Conservation (phyloP, 2,797 vertebrate species). For the Ctenopoma multispine region DNA sequence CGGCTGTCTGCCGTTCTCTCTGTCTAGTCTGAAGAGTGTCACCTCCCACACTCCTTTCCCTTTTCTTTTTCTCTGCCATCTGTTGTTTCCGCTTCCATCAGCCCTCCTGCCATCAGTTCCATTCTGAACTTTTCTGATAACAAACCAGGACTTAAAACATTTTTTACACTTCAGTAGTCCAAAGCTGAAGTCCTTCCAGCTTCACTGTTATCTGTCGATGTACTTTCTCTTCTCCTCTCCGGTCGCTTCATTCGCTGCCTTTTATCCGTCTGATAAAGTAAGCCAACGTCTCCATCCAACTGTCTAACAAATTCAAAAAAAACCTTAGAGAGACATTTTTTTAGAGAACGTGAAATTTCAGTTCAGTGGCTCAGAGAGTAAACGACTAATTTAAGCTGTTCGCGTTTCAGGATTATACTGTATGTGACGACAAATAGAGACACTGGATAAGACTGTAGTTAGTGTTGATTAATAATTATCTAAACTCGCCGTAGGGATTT, state of each 20-base stretch:
- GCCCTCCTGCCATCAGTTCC: slow-evolving; percentile 13
- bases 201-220: slow-evolving; percentile 37
- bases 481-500: no score
- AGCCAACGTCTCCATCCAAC: slow-evolving; percentile 17
- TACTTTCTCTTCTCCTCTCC: slow-evolving; percentile 8
- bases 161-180: slow-evolving; percentile 34
- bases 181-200: slow-evolving; percentile 12
- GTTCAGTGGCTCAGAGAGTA: neutral
- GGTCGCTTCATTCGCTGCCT: slow-evolving; percentile 14
- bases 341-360: slow-evolving; percentile 5
- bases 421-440: no score
- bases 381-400: no score
- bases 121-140: slow-evolving; percentile 46
- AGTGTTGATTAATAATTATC: no score
- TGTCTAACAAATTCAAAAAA: slow-evolving; percentile 7
- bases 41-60: neutral
- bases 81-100: slow-evolving; percentile 14
- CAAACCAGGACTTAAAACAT: slow-evolving; percentile 14
- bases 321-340: neutral
- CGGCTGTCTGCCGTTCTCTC: neutral
- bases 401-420: no score
- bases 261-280: slow-evolving; percentile 41
- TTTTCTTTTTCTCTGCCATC: slow-evolving; percentile 15
- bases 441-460: no score
- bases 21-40: neutral